These are phyloP conservation scores for Meloidogyne exigua DNA, from an alignment of 1,140 invertebrate genomes.

Conservation along the genomic window DNA sequence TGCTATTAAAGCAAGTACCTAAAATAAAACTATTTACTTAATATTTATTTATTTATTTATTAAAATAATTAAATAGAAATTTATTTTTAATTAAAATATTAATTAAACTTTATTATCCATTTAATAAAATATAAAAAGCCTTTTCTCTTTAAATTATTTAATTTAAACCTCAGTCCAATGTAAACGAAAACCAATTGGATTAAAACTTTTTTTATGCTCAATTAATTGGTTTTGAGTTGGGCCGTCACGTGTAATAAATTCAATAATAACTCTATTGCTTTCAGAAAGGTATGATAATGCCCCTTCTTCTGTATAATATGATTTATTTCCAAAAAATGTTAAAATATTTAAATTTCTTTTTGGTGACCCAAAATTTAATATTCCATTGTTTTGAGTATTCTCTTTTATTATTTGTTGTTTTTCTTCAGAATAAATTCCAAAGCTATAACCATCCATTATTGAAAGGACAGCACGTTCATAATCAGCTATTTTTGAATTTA, in stretches of 20 bases:
- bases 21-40: background rate
- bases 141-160: no score
- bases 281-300: slow-evolving; percentile 52
- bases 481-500: background rate
- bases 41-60: no score
- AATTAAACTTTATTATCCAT: no score
- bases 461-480: slow-evolving; percentile 12
- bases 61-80: no score
- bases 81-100: no score
- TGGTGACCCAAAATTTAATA: slow-evolving; percentile 8
- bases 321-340: slow-evolving; percentile 39
- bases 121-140: no score
- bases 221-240: slow-evolving; percentile 43
- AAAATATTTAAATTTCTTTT: slow-evolving; percentile 24
- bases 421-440: slow-evolving; percentile 6
- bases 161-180: slow-evolving; percentile 48
- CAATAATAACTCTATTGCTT: slow-evolving; percentile 47
- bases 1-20: slow-evolving; percentile 25
- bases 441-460: background rate
- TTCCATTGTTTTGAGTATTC: background rate
- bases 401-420: background rate
- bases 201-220: slow-evolving; percentile 12
- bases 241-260: slow-evolving; percentile 45
- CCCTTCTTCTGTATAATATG: slow-evolving; percentile 51
- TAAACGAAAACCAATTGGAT: slow-evolving; percentile 47